Evolutionary conservation across 1,140 invertebrate species (phyloP).

Genomic region (Apolygus lucorum): DNA sequence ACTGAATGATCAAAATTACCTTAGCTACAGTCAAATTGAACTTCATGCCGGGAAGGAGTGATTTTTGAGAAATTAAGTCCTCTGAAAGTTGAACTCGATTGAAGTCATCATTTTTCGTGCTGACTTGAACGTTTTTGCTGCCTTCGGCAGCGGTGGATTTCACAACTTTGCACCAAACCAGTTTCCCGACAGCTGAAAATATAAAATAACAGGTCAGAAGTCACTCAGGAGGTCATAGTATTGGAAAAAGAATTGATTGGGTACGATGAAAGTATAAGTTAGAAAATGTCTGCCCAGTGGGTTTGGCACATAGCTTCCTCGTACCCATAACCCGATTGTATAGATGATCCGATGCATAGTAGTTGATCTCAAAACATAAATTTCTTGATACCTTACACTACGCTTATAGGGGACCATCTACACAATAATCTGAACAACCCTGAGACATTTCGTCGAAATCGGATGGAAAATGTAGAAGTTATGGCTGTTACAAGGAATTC

Average conservation of each 20-base stretch:
- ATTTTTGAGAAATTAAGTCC: no score
- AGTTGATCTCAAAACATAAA: background rate
- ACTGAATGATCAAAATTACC: no score
- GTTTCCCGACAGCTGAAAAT: slow-evolving; percentile 1
- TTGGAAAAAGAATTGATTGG: no score
- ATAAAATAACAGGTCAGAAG: no score
- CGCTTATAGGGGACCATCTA: no score
- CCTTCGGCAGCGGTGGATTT: background rate
- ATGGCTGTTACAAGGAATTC: no score
- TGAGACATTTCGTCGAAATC: no score
- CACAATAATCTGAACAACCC: no score
- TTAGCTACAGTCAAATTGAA: background rate
- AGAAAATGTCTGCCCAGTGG: background rate
- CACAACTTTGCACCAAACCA: slow-evolving; percentile 3
- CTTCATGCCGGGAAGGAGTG: background rate
- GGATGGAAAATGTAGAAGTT: no score
- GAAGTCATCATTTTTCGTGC: background rate
- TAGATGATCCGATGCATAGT: background rate
- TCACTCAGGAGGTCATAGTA: no score
- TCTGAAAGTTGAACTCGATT: no score
- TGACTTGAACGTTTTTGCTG: background rate
- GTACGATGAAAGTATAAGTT: background rate
- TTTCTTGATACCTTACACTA: background rate
- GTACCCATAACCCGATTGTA: background rate
- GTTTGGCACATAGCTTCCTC: background rate